A percentile compares a stretch with the other conserved stretches of the same genome.
phyloP scores from a whole-genome alignment of 2,888 invertebrate species.

The Spilosoma lubricipeda region DNA sequence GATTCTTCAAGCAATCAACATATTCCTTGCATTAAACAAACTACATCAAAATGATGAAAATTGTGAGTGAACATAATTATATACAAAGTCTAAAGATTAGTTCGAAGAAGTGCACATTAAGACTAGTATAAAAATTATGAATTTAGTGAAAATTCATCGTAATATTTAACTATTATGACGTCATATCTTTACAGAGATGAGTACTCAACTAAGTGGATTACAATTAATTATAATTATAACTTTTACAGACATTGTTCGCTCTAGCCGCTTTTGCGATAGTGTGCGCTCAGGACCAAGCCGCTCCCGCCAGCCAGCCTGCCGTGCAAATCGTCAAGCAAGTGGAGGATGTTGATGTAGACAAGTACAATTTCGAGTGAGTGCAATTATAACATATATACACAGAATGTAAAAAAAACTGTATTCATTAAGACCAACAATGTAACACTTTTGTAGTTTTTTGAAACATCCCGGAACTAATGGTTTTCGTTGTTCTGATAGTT shows the following conservation, averaged over 20 bases:
- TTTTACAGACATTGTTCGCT: conserved; percentile 68
- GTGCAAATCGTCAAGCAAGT: conserved; percentile 87
- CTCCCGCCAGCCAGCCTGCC: conserved; percentile 50
- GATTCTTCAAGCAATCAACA: conserved; percentile 68
- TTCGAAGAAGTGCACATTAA: neutral
- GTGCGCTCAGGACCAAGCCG: conserved; percentile 66
- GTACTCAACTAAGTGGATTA: neutral
- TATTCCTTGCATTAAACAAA: conserved; percentile 48
- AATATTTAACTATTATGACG: neutral
- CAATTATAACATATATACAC: neutral
- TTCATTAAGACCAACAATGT: neutral
- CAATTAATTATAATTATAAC: neutral
- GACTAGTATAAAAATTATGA: neutral
- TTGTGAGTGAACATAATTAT: conserved; percentile 66
- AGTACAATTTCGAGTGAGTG: conserved; percentile 89
- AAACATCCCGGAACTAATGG: too few relatives aligned
- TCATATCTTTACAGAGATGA: neutral
- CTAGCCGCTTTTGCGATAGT: conserved; percentile 68
- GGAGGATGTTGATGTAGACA: conserved; percentile 87
- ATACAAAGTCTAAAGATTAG: too few relatives aligned
- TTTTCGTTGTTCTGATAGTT: too few relatives aligned
- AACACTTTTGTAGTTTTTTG: too few relatives aligned
- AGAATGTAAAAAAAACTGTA: neutral
- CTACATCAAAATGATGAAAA: conserved; percentile 75
- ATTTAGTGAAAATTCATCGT: neutral